Base-by-base conservation (phyloP, 35 echinoderm and acorn worm species). In the Diadema setosum region DNA sequence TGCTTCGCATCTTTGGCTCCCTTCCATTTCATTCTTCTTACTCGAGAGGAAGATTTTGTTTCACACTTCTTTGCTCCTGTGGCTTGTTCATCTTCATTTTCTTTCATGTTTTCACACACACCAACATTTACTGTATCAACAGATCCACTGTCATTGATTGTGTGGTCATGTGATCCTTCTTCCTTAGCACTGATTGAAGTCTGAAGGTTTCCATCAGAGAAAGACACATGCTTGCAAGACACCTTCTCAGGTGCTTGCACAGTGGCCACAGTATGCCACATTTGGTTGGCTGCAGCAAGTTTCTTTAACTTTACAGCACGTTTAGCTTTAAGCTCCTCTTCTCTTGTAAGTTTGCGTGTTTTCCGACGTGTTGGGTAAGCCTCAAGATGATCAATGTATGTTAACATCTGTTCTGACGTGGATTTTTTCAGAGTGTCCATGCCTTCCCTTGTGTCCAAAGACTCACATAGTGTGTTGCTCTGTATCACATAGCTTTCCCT, bases 281-380 rank as follows among this genome's bases (percentile, higher is more conserved):
- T 70, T 26, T 78, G 74, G 73, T 96, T 96, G 34, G 94, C 94
- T 31, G 91, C 86, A 20, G 82, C 89, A 14, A 96, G n/a, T 39
- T 81, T 87, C 39, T 76, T 83, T 24, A 84, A 81, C 37, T 76
- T 46, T 23, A 49, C 83, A 56, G 75, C 63, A 46, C 57, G 46
- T 40, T 86, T 91, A 2, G 65, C 63, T 20, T 63, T 26, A 21
- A 24, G 61, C 50, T 8, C 81, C 14, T 18, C 8, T 4, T n/a
- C 80, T 59, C 37, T 70, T 33, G 33, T 85, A 9, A 3, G 41
- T 33, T 88, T 43, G 3, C 30, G 15, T 25, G 45, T 92, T 31
- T 96, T 92, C 7, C 65, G 84, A 24, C 57, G 52, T 2, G 63
- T 9, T 16, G 89, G 90, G 2, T 89, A 92, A 46, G 90, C 61